A percentile compares a stretch with the other conserved stretches of the same genome.
phyloP scores from a whole-genome alignment of 2,888 invertebrate genomes.

The Eristalinus sepulchralis region DNA sequence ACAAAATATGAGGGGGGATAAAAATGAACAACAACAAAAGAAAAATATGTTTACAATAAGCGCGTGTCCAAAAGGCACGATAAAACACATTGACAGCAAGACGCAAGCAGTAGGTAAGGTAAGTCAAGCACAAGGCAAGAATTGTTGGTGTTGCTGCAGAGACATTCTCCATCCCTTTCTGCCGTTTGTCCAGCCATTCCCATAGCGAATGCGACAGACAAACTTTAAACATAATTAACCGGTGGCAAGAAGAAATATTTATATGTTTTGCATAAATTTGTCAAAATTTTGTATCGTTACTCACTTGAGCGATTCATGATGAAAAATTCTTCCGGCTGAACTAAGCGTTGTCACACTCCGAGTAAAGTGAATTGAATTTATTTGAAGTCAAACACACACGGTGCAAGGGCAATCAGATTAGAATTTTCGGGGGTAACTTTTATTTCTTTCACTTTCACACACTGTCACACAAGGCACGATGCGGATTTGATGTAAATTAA shows the following conservation, averaged over 20 bases:
- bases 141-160: conserved; percentile 16
- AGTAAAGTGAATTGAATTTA: not conserved
- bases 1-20: not conserved
- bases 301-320: conserved; percentile 66
- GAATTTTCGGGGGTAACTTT: not conserved
- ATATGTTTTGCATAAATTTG: not conserved
- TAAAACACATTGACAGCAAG: conserved; percentile 20
- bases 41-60: not conserved
- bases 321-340: not conserved
- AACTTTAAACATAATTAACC: conserved; percentile 67
- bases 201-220: conserved; percentile 61
- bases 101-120: conserved; percentile 22
- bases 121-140: not conserved
- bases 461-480: conserved; percentile 37
- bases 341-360: not conserved
- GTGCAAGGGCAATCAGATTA: not conserved
- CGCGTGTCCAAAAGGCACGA: not conserved
- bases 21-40: not conserved
- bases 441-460: conserved; percentile 14
- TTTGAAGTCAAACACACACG: not conserved
- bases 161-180: conserved; percentile 59
- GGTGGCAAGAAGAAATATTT: conserved; percentile 37
- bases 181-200: conserved; percentile 1
- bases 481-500: not conserved
- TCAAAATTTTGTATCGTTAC: conserved; percentile 19